Evolutionary conservation across 2,113 vertebrate species (phyloP).

Genomic region (Megatriorchis doriae): DNA sequence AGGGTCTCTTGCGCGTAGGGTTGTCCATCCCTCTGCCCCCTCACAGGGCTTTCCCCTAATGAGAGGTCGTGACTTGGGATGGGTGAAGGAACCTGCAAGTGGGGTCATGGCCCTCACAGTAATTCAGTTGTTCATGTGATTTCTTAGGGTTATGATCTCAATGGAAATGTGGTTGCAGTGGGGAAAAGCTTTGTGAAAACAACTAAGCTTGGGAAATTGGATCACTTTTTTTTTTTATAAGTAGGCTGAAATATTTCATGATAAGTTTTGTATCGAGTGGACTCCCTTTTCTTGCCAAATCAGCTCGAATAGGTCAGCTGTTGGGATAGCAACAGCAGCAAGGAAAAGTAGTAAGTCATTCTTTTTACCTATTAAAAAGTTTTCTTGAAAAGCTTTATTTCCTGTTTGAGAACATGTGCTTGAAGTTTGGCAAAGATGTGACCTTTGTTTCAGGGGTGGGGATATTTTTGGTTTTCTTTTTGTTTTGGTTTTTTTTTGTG

Average conservation of each 20-base stretch:
- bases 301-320: not conserved
- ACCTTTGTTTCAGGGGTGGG: not conserved
- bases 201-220: not conserved
- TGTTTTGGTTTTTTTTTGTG: not conserved
- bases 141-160: not conserved
- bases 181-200: not conserved
- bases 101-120: not conserved
- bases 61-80: not conserved
- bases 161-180: not conserved
- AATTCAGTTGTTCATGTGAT: not conserved
- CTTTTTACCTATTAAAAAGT: not conserved
- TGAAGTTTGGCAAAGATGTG: not conserved
- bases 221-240: not conserved
- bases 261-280: not conserved
- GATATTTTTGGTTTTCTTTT: not conserved
- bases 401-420: not conserved
- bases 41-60: not conserved
- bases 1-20: rapidly evolving
- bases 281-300: not conserved
- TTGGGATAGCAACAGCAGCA: not conserved
- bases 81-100: not conserved
- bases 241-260: not conserved
- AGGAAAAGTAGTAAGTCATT: not conserved
- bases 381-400: slow-evolving; percentile 34
- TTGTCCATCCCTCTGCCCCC: not conserved